Evolutionary conservation across 2,888 invertebrate species (phyloP).

Genomic region (Ptilodon capucinus): DNA sequence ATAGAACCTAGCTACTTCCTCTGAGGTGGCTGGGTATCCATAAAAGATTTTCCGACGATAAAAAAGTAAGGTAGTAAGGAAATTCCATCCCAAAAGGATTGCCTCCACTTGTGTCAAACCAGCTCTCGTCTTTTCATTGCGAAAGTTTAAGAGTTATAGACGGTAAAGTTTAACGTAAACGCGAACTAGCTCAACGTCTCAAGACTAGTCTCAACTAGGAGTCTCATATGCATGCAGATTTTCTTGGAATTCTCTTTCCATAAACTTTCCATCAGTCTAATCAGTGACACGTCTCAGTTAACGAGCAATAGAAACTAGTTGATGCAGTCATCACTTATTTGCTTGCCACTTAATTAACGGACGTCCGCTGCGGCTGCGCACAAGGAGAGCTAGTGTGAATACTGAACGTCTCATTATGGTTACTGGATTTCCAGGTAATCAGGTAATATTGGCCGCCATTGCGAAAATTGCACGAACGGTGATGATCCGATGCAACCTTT

Average conservation of each 20-base stretch:
- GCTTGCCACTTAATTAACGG: constrained; percentile 20
- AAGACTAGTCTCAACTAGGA: neutral
- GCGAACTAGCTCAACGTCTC: too few species aligned
- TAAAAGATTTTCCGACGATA: too few species aligned
- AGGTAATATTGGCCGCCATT: neutral
- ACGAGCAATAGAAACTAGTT: neutral
- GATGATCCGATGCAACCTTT: neutral
- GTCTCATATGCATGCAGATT: neutral
- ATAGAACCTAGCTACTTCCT: too few species aligned
- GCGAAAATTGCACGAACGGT: neutral
- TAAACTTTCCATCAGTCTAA: neutral
- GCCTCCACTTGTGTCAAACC: too few species aligned
- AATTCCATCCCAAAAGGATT: too few species aligned
- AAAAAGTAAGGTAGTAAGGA: too few species aligned
- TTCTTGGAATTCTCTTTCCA: neutral
- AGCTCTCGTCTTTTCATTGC: too few species aligned
- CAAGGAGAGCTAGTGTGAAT: constrained; percentile 14
- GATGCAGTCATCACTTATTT: neutral
- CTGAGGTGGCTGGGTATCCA: too few species aligned
- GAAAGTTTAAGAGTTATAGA: too few species aligned
- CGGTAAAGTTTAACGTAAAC: too few species aligned
- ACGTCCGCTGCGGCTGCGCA: constrained; percentile 19
- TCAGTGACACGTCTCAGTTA: neutral
- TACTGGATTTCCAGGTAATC: constrained; percentile 2
- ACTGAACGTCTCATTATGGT: constrained; percentile 8